phyloP scores from a whole-genome alignment of 2,113 vertebrate genomes.

The Phalacrocorax brasilianus region DNA sequence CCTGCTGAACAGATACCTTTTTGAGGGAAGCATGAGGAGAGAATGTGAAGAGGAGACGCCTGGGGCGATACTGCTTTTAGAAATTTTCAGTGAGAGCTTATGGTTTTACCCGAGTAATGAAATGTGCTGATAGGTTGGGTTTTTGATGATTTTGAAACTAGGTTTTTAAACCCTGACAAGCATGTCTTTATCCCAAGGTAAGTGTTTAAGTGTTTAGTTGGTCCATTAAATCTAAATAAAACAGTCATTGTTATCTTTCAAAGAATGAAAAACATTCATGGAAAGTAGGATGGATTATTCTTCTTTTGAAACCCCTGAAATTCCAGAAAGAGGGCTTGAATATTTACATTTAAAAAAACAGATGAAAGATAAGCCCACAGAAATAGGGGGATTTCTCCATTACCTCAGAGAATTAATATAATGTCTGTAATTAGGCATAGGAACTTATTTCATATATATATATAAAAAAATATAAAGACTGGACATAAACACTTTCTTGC shows the following conservation, averaged over 20 bases:
- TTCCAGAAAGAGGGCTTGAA: neutral
- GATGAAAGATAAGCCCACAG: neutral
- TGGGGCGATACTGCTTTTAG: neutral
- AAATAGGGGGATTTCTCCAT: constrained; percentile 1
- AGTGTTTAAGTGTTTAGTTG: neutral
- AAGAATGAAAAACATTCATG: constrained; percentile 11
- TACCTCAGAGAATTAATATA: neutral
- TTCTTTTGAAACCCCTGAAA: constrained; percentile 15
- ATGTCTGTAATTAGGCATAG: neutral
- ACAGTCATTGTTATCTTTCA: neutral
- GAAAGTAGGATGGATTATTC: neutral
- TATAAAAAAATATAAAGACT: neutral
- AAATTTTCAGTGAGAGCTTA: neutral
- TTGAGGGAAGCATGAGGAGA: neutral
- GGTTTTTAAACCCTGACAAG: neutral
- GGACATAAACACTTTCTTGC: neutral
- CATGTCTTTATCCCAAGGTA: neutral
- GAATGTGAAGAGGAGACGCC: neutral
- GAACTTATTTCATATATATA: neutral
- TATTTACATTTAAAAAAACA: constrained; percentile 1
- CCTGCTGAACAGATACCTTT: neutral
- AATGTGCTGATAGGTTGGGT: neutral
- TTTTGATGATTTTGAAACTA: neutral
- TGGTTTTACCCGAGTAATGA: neutral
- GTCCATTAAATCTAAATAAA: constrained; percentile 5